Evolutionary conservation across 1,140 invertebrate genomes (phyloP), one percentile per base, ranked within the genome.

Genomic region (Lanistes nyassanus): DNA sequence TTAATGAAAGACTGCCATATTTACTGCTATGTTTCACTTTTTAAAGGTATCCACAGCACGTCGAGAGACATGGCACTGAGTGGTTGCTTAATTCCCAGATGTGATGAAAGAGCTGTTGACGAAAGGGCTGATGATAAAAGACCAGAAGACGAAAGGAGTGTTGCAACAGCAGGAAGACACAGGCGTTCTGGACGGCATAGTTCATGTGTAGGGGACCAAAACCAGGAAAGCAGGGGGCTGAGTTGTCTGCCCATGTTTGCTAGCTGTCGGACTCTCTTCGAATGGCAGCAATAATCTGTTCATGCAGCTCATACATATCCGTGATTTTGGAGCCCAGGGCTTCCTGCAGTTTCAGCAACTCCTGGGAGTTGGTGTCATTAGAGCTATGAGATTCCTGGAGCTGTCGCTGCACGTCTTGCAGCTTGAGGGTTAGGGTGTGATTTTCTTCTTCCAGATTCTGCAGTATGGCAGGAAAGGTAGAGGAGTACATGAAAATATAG

Each of bases 251-350:
- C 9, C 2, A 47, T 36, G 11, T n/a, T 21, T 66, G 73, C 78
- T 83, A 86, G 79, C 82, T 84, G 65, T 82, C 71, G 16, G 85
- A 85, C 67, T 86, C 85, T 71, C 82, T 82, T 21, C 78, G 74
- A 64, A 87, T 76, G 39, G 80, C 77, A n/a, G 86, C 79, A 3
- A 86, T 39, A 74, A 86, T 84, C 73, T 84, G 84, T 80, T 88
- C 85, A 68, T 88, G 85, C 58, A 85, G 79, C 70, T 86, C 84
- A 56, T 85, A 83, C 55, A 97, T 90, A 89, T 97, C 96, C 85
- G 95, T 94, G 77, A 98, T 93, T 84, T 95, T 94, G 60, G 93
- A 91, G 68, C 94, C 94, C 77, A 98, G 90, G 89, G 96, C 93
- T 76, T 93, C 91, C 88, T 96, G 96, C 60, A 97, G 89, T 56